Evolutionary conservation across 1,140 invertebrate genomes (phyloP).

Genomic region (Drosophila teissieri): DNA sequence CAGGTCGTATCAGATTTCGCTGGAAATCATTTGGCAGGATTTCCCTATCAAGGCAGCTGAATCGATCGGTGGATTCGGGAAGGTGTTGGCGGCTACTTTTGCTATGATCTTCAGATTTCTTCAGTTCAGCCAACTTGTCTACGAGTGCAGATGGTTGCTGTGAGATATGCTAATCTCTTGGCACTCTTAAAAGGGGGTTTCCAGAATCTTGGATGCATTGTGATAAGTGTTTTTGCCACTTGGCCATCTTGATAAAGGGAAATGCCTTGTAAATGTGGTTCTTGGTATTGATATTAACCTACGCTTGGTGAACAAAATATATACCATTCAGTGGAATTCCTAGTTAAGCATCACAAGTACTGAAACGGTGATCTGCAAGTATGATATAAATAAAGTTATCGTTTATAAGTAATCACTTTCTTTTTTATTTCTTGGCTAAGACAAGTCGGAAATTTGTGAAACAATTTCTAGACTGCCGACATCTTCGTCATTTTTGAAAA

Average conservation of each 20-base stretch:
- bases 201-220: constrained; percentile 3
- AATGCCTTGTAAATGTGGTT: neutral
- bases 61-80: constrained; percentile 23
- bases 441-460: neutral
- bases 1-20: constrained; percentile 64
- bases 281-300: neutral
- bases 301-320: neutral
- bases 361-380: too few relatives aligned
- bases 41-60: constrained; percentile 66
- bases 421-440: neutral
- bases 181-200: constrained; percentile 24
- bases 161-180: constrained; percentile 45
- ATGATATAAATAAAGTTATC: too few relatives aligned
- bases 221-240: constrained; percentile 23
- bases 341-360: too few relatives aligned
- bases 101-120: constrained; percentile 15
- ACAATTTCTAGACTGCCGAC: neutral
- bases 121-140: constrained; percentile 51
- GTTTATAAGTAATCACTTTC: too few relatives aligned
- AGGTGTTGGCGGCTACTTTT: constrained; percentile 36
- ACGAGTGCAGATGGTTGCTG: constrained; percentile 13
- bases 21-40: constrained; percentile 59
- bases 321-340: too few relatives aligned
- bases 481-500: constrained; percentile 4
- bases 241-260: constrained; percentile 13